Evolutionary conservation across 2,888 invertebrate species (phyloP), one percentile per base, ranked within the genome.

Genomic region (Agriotes lineatus): DNA sequence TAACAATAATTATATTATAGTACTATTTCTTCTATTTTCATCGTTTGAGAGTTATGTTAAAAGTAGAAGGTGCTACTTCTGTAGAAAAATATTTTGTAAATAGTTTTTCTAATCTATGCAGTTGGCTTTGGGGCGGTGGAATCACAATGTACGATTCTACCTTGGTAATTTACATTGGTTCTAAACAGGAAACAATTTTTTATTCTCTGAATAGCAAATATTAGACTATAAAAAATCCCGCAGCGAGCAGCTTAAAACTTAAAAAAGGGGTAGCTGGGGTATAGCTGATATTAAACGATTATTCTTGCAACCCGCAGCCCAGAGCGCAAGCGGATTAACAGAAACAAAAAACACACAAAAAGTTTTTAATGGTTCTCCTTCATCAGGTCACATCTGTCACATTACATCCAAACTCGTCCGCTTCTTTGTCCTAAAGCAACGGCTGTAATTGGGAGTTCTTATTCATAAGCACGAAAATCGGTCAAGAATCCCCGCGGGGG

Each of bases 331-430:
- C 75, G 73, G 70, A 73, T 71, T 72, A 74, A 59, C 63, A 74
- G 76, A 77, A 78, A 77, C 76, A 77, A 77, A 77, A 75, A 76
- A 72, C 74, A 74, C 72, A 69, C 59, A 75, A 75, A 76, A 76
- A 75, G 57, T 70, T 66, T 76, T 75, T 75, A 77, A 77, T 76
- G 73, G 73, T 75, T 75, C 72, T 74, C 75, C 69, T 69, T 72
- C 72, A 75, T 77, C 77, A 74, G 74, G 72, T 70, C 78, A 73
- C 79, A 79, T 78, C 78, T 79, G 78, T 79, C 78, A 76, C 75
- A 72, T 74, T 75, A 73, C 74, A 70, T 67, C 67, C 71, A 68
- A 70, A 67, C 74, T 71, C 75, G 75, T 74, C 72, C 67, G 72
- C 57, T 72, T 71, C 72, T 74, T 76, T 74, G 72, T 75, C 72